These are phyloP conservation scores for Dasyornis broadbenti DNA, from an alignment of 2,113 vertebrate species.

Conservation along the genomic window DNA sequence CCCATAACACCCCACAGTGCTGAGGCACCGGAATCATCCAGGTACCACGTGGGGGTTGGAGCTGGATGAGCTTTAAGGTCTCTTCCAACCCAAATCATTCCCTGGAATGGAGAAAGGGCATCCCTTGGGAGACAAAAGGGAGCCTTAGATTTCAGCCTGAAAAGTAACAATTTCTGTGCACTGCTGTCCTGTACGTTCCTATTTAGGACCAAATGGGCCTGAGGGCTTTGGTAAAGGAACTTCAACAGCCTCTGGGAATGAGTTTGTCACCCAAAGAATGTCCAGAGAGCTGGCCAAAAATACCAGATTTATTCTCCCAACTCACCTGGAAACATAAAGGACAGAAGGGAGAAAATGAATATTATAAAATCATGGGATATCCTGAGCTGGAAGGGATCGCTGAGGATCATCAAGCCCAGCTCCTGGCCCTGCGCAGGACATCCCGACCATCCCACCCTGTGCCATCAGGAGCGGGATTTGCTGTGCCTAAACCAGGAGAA, in stretches of 20 bases:
- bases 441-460: not conserved
- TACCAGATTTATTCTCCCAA: not conserved
- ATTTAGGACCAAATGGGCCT: not conserved
- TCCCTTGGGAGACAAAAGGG: not conserved
- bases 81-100: not conserved
- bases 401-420: not conserved
- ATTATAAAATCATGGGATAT: rapidly evolving
- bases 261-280: not conserved
- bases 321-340: rapidly evolving
- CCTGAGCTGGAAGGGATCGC: not conserved
- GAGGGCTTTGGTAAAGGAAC: not conserved
- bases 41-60: not conserved
- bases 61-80: not conserved
- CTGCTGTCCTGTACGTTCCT: not conserved
- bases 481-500: not conserved
- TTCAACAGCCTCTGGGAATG: not conserved
- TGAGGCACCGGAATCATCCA: not conserved
- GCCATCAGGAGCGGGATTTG: not conserved
- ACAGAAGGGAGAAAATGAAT: not conserved
- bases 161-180: not conserved
- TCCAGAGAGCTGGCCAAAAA: not conserved
- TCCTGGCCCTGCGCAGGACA: not conserved
- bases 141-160: not conserved
- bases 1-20: not conserved
- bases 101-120: not conserved